Evolutionary conservation across 2,797 vertebrate species (phyloP).

Genomic region (Rhadinocentrus ornatus): DNA sequence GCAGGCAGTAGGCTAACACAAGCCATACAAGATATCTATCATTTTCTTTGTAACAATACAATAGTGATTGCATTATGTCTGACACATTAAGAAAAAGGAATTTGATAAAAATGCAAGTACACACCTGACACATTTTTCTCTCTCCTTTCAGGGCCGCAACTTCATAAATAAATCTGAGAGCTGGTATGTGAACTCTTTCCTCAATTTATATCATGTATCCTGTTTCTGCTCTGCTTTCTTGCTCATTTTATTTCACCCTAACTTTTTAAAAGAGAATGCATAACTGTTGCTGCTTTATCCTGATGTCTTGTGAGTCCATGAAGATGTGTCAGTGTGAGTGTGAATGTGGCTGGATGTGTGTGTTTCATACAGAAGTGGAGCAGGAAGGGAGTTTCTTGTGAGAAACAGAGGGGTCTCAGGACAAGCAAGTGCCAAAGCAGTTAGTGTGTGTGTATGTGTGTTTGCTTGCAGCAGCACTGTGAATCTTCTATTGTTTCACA

Average conservation of each 20-base stretch:
- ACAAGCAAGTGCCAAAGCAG: slow-evolving; percentile 37
- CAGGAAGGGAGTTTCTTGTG: slow-evolving; percentile 70
- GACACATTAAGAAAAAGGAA: slow-evolving; percentile 15
- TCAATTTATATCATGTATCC: slow-evolving; percentile 52
- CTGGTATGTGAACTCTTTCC: slow-evolving; percentile 21
- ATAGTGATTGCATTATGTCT: slow-evolving; percentile 34
- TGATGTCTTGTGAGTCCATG: slow-evolving; percentile 45
- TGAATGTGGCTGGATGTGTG: slow-evolving; percentile 29
- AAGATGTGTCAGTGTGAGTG: slow-evolving; percentile 44
- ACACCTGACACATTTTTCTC: slow-evolving; percentile 15
- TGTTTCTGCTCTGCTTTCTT: slow-evolving; percentile 32
- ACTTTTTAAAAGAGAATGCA: slow-evolving; percentile 46
- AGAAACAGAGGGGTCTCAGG: slow-evolving; percentile 33
- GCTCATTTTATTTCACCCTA: not conserved
- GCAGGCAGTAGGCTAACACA: slow-evolving; percentile 38
- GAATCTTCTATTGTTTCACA: slow-evolving; percentile 89
- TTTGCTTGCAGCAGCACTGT: slow-evolving; percentile 47
- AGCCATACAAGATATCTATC: slow-evolving; percentile 37
- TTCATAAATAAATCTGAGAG: slow-evolving; percentile 39
- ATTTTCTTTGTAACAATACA: slow-evolving; percentile 49
- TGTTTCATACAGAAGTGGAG: slow-evolving; percentile 35
- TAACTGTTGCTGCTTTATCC: slow-evolving; percentile 35
- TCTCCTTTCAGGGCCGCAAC: slow-evolving; percentile 2
- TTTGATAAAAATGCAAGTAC: slow-evolving; percentile 9
- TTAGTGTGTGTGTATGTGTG: slow-evolving; percentile 14